Evolutionary conservation across 1,140 invertebrate species (phyloP).

Genomic region (silkworm (Bombyx mori)): DNA sequence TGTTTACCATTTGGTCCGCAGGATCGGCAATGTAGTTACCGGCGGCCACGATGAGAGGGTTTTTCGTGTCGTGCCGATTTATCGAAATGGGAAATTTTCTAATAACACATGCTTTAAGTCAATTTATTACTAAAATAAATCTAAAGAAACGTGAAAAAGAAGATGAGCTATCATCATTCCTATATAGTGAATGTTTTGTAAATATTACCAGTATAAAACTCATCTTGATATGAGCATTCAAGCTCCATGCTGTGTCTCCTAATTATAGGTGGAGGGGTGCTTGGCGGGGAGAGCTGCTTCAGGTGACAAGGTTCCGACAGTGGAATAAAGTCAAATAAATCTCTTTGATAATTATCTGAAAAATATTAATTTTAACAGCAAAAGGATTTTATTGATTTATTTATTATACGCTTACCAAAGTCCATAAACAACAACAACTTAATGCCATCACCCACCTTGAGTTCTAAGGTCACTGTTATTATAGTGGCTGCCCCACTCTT

Average conservation of each 20-base stretch:
- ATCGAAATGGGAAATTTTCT: neutral
- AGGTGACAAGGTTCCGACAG: constrained; percentile 26
- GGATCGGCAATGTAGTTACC: too few relatives aligned
- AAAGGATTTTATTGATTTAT: neutral
- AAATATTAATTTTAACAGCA: constrained; percentile 7
- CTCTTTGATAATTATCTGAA: constrained; percentile 45
- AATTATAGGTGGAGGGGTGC: constrained; percentile 44
- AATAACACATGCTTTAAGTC: too few relatives aligned
- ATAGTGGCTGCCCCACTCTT: too few relatives aligned
- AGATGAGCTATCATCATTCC: neutral
- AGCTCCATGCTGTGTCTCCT: constrained; percentile 32
- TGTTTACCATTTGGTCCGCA: too few relatives aligned
- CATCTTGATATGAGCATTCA: constrained; percentile 52
- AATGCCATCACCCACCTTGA: too few relatives aligned
- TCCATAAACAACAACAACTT: too few relatives aligned
- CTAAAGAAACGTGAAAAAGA: neutral
- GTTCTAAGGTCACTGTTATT: too few relatives aligned
- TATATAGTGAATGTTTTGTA: neutral
- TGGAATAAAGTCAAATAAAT: constrained; percentile 42
- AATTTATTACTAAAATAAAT: neutral
- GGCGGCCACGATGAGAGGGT: too few relatives aligned
- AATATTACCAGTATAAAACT: constrained; percentile 49
- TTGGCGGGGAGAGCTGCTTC: constrained; percentile 28
- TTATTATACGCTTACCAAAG: too few relatives aligned
- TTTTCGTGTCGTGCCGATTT: too few relatives aligned